These are phyloP conservation scores for Nebria brevicollis DNA, from an alignment of 2,888 invertebrate species.

Conservation along the genomic window DNA sequence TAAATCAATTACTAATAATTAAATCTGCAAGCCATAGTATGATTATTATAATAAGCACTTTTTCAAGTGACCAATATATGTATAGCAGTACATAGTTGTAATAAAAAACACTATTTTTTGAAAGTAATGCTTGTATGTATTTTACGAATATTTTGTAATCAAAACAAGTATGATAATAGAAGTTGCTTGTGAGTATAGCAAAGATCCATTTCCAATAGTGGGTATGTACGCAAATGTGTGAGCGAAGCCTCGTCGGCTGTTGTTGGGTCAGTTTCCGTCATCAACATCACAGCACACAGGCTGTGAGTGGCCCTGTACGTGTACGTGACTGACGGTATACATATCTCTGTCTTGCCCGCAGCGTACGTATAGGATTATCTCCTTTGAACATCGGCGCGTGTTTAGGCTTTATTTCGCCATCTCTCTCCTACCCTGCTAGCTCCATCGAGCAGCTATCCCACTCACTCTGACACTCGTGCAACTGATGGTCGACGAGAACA, in stretches of 20 bases:
- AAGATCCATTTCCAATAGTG: not conserved
- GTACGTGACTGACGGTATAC: slow-evolving; percentile 11
- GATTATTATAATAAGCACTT: too few relatives aligned
- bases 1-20: too few relatives aligned
- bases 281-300: slow-evolving; percentile 6
- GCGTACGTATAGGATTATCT: slow-evolving; percentile 33
- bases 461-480: slow-evolving; percentile 50
- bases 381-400: slow-evolving; percentile 34
- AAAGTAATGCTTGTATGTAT: too few relatives aligned
- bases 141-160: too few relatives aligned
- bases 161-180: too few relatives aligned
- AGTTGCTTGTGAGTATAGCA: not conserved
- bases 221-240: not conserved
- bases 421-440: slow-evolving; percentile 47
- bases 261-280: slow-evolving; percentile 6
- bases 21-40: too few relatives aligned
- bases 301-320: not conserved
- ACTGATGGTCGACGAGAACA: slow-evolving; percentile 3
- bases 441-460: slow-evolving; percentile 50
- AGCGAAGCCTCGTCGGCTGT: not conserved
- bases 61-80: too few relatives aligned
- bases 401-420: slow-evolving; percentile 29
- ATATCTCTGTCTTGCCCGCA: slow-evolving; percentile 30
- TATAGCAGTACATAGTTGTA: too few relatives aligned
- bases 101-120: too few relatives aligned